Percentiles rank a stretch among this genome's conserved stretches.
phyloP scores from a whole-genome alignment of 2,888 invertebrate genomes.

The Ophonus ardosiacus region DNA sequence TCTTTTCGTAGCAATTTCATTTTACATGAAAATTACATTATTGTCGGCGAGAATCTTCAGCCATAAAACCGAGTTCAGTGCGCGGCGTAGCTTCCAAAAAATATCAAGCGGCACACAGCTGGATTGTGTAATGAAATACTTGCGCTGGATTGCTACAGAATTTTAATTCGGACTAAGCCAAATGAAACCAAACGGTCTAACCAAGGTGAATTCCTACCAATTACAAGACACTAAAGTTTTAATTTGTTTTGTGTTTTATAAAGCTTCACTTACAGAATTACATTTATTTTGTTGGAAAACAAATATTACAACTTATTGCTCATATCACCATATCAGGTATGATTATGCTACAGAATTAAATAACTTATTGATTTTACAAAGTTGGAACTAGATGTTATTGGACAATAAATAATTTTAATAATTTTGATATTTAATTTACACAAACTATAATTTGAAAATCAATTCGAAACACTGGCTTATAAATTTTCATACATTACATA shows the following conservation, averaged over 20 bases:
- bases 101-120: conserved; percentile 29
- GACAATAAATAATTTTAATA: no score
- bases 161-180: conserved; percentile 29
- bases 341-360: not conserved
- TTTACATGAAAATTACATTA: conserved; percentile 54
- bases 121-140: conserved; percentile 35
- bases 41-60: conserved; percentile 43
- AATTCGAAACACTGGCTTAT: no score
- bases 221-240: not conserved
- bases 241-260: not conserved
- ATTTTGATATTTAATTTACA: not conserved
- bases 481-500: no score
- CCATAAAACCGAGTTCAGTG: conserved; percentile 43
- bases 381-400: not conserved
- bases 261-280: not conserved
- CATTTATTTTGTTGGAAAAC: not conserved
- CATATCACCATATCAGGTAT: not conserved
- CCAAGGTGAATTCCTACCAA: not conserved
- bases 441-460: no score
- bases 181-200: not conserved
- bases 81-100: not conserved
- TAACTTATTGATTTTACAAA: not conserved
- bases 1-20: conserved; percentile 55
- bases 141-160: conserved; percentile 24
- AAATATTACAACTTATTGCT: conserved; percentile 2